A percentile compares a stretch with the other conserved stretches of the same genome.
phyloP scores from a whole-genome alignment of 2,113 vertebrate genomes.

The Dromaius novaehollandiae region DNA sequence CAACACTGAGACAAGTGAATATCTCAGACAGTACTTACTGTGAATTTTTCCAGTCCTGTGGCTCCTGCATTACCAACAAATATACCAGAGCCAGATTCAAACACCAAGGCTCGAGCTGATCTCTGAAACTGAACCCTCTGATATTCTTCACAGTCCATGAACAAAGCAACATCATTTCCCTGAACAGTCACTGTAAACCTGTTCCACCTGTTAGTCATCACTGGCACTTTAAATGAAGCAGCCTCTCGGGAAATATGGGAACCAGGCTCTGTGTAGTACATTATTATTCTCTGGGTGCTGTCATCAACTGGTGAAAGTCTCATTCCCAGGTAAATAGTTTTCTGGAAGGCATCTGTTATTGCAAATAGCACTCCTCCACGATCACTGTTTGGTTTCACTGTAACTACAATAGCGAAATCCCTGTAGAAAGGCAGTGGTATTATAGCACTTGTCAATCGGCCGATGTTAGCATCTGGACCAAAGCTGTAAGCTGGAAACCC shows the following conservation, averaged over 20 bases:
- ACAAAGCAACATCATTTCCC: constrained; percentile 82
- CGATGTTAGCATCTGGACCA: constrained; percentile 87
- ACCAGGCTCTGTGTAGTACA: constrained; percentile 90
- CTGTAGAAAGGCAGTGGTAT: constrained; percentile 85
- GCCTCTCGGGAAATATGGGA: constrained; percentile 82
- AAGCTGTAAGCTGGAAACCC: constrained; percentile 95
- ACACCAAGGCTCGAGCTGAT: constrained; percentile 77
- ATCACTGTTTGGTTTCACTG: constrained; percentile 81
- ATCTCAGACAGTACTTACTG: constrained; percentile 80
- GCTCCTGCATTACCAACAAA: constrained; percentile 94
- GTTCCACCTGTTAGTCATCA: constrained; percentile 91
- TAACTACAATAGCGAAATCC: constrained; percentile 87
- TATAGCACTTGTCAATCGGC: constrained; percentile 87
- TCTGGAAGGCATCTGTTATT: constrained; percentile 89
- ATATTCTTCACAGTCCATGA: constrained; percentile 92
- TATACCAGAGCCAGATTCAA: constrained; percentile 90
- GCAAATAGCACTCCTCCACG: constrained; percentile 89
- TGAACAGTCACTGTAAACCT: constrained; percentile 85
- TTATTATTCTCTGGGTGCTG: constrained; percentile 82
- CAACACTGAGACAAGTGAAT: background rate
- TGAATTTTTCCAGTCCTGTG: constrained; percentile 87
- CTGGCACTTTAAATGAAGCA: constrained; percentile 87
- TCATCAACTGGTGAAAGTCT: constrained; percentile 86
- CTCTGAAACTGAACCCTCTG: constrained; percentile 81
- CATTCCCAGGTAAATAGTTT: constrained; percentile 89